Percentiles rank a stretch among this genome's conserved stretches.
phyloP scores from a whole-genome alignment of 2,888 invertebrate species.

The Rhamnusium bicolor region DNA sequence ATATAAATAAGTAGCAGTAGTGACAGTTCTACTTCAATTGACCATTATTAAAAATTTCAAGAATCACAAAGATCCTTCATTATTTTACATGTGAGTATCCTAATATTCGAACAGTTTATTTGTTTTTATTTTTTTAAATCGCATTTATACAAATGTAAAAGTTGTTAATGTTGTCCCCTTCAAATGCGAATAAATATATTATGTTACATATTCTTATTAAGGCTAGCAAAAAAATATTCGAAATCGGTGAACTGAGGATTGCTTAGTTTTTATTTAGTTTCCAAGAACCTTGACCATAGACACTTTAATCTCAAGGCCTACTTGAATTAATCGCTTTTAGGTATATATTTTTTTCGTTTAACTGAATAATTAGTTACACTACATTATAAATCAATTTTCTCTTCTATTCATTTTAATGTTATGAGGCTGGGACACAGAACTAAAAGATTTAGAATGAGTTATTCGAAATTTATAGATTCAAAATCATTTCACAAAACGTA shows the following conservation, averaged over 20 bases:
- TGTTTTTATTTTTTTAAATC: no score
- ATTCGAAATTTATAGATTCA: neutral
- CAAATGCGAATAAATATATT: neutral
- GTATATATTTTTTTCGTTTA: neutral
- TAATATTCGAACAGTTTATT: no score
- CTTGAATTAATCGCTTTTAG: neutral
- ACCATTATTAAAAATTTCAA: no score
- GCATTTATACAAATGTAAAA: no score
- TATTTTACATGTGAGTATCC: no score
- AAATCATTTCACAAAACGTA: neutral
- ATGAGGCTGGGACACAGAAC: neutral
- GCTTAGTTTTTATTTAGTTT: neutral
- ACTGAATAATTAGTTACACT: neutral
- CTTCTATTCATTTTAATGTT: neutral
- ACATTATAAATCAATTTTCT: neutral
- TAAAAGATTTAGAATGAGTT: neutral
- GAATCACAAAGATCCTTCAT: no score
- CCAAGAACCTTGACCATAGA: neutral
- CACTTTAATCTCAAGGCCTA: neutral
- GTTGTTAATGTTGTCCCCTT: no score
- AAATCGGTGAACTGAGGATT: neutral
- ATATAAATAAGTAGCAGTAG: no score
- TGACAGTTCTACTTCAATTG: no score
- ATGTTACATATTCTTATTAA: neutral
- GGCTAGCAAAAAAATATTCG: neutral